Base-by-base conservation (phyloP, 1,140 invertebrate genomes). In the Eciton burchellii region DNA sequence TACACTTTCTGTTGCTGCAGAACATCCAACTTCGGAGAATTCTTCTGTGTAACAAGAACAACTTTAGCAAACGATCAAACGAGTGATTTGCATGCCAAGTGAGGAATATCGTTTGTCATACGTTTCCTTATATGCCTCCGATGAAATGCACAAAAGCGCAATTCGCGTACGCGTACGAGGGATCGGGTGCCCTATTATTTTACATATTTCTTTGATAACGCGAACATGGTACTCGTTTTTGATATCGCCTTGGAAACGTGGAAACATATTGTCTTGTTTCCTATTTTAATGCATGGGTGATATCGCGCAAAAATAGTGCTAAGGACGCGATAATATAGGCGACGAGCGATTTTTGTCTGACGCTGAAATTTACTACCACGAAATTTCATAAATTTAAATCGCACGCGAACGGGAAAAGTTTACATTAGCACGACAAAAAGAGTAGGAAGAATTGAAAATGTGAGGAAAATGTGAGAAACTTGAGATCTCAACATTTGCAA, bases 41-140 rank as follows among this genome's bases (percentile, higher is more conserved):
- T 19, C 35, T 14, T 19, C 26, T 19, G 56, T 52, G 12, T 35
- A 29, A 29, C 60, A 68, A 35, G 35, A 35, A 21, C 56, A 79
- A 70, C 35, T 68, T 79, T 56, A 0, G 49, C 65, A 56, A 52
- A 76, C 41, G 14, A 63, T 76, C 14, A 65, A 16, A 41, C 29
- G 35, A 54, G 45, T 41, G 5, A 4, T 9, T 65, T 41, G 73
- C 11, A 52, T 6, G 6, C 19, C 41, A 19, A 14, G 29, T 49
- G 24, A 74, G 29, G n/a, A 62, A 1, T 49, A 60, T 47, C 41
- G 41, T 6, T 35, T 9, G 41, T 60, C 72, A 49, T 62, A 16
- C 59, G 19, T 54, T 65, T 52, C 35, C 35, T 35, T 35, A 35
- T 35, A 6, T 35, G 6, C 35, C n/a, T 29, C 12, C 47, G 24